phyloP scores from a whole-genome alignment of 2,888 invertebrate species.

The Ectemnius lituratus region DNA sequence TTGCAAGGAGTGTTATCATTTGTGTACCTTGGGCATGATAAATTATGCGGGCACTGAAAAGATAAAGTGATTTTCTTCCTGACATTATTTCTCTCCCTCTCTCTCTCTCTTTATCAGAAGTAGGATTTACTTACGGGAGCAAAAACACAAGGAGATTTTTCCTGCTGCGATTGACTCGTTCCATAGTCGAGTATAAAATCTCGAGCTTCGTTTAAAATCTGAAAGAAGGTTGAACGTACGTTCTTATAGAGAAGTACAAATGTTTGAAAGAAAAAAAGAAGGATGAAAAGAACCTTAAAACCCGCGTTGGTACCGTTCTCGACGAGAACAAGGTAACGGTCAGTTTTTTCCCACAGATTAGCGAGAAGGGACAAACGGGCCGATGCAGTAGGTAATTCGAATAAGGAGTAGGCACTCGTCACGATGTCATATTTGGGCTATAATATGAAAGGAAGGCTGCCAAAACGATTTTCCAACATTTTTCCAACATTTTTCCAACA shows the following conservation, averaged over 20 bases:
- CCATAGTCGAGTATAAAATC: conserved; percentile 85
- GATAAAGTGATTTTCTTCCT: neutral
- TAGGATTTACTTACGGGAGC: conserved; percentile 83
- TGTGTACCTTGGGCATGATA: conserved; percentile 85
- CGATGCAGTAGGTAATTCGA: conserved; percentile 86
- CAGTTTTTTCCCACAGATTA: conserved; percentile 92
- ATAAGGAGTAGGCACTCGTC: conserved; percentile 87
- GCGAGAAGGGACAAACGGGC: conserved; percentile 84
- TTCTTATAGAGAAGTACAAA: no score
- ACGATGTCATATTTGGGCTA: conserved; percentile 88
- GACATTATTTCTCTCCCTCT: neutral
- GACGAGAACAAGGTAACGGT: conserved; percentile 88
- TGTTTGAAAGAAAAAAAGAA: neutral
- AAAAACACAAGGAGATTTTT: conserved; percentile 82
- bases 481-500: neutral
- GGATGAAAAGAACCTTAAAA: conserved; percentile 80
- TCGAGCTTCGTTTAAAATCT: conserved; percentile 89
- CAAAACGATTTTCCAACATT: conserved; percentile 7
- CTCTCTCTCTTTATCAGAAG: neutral
- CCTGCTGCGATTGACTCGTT: conserved; percentile 63
- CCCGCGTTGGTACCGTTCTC: conserved; percentile 92
- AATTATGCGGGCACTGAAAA: conserved; percentile 89
- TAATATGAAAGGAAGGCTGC: conserved; percentile 22
- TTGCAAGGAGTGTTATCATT: conserved; percentile 87
- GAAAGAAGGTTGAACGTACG: conserved; percentile 28